Percentiles rank a stretch among this genome's conserved stretches.
These are phyloP conservation scores for Aphelinus certus DNA, from an alignment of 1,140 invertebrate genomes.

Conservation along the genomic window DNA sequence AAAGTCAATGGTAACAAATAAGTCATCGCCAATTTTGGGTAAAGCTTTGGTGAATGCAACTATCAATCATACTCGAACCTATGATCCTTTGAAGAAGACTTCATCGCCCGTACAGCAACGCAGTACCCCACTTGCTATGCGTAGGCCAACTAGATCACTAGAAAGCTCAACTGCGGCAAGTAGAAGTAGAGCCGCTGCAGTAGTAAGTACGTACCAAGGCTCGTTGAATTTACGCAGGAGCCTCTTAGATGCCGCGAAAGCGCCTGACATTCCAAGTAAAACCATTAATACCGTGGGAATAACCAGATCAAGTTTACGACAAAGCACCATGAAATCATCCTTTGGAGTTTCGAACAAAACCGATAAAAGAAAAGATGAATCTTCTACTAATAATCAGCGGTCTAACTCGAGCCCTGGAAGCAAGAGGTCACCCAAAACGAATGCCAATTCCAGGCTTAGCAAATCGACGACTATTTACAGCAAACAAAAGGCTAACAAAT, in stretches of 20 bases:
- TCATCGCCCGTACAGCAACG: constrained; percentile 57
- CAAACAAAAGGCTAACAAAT: constrained; percentile 41
- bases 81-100: constrained; percentile 53
- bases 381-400: constrained; percentile 44
- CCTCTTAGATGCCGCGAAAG: constrained; percentile 61
- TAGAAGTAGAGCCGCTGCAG: constrained; percentile 59
- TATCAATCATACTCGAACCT: constrained; percentile 44
- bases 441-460: constrained; percentile 44
- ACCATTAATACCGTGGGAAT: constrained; percentile 42
- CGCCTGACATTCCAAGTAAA: constrained; percentile 56
- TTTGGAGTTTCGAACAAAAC: constrained; percentile 14
- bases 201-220: constrained; percentile 54
- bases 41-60: constrained; percentile 31
- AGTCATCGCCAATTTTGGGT: constrained; percentile 57
- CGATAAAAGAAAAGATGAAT: constrained; percentile 48
- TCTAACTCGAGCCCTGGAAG: constrained; percentile 54
- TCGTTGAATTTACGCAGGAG: constrained; percentile 58
- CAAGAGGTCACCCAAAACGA: constrained; percentile 59
- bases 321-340: constrained; percentile 22
- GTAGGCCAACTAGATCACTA: constrained; percentile 51
- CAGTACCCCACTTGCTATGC: constrained; percentile 43
- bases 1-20: constrained; percentile 54
- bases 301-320: constrained; percentile 32
- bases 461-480: constrained; percentile 37
- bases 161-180: constrained; percentile 62